These are phyloP conservation scores for Meloidogyne hapla DNA, from an alignment of 1,140 invertebrate genomes.

Conservation along the genomic window DNA sequence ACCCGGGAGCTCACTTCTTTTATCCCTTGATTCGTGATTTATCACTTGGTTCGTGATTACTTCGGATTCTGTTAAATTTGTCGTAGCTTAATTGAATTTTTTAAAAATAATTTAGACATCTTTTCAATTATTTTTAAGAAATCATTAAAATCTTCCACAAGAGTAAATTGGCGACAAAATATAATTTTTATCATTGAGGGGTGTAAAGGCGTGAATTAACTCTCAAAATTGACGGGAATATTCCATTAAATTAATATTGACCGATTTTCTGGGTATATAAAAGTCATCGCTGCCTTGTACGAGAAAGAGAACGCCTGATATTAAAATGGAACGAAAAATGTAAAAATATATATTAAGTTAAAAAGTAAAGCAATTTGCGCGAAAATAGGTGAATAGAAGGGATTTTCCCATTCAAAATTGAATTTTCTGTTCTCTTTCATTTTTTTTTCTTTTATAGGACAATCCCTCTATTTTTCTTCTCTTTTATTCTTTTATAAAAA, in stretches of 20 bases:
- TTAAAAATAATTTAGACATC: too few species aligned
- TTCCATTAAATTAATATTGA: not conserved
- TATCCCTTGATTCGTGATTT: too few species aligned
- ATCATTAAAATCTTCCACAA: not conserved
- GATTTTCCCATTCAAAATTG: not conserved
- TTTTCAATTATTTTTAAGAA: not conserved
- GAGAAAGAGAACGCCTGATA: not conserved
- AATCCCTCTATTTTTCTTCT: too few species aligned
- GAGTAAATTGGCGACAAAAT: not conserved
- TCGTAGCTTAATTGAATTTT: too few species aligned
- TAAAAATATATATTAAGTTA: not conserved
- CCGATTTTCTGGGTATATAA: not conserved
- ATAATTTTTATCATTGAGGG: not conserved
- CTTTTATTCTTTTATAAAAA: too few species aligned
- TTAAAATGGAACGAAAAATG: not conserved
- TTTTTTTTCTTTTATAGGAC: too few species aligned
- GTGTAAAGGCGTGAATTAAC: not conserved
- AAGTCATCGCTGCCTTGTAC: not conserved
- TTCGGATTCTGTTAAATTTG: too few species aligned
- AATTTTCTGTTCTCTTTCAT: not conserved
- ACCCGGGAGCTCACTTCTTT: too few species aligned
- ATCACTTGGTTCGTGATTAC: too few species aligned
- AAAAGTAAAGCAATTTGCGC: not conserved
- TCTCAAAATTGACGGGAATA: not conserved
- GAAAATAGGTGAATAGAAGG: not conserved